A percentile compares a stretch with the other conserved stretches of the same genome.
phyloP scores from a whole-genome alignment of 2,113 vertebrate genomes.

The Sakesphorus luctuosus region DNA sequence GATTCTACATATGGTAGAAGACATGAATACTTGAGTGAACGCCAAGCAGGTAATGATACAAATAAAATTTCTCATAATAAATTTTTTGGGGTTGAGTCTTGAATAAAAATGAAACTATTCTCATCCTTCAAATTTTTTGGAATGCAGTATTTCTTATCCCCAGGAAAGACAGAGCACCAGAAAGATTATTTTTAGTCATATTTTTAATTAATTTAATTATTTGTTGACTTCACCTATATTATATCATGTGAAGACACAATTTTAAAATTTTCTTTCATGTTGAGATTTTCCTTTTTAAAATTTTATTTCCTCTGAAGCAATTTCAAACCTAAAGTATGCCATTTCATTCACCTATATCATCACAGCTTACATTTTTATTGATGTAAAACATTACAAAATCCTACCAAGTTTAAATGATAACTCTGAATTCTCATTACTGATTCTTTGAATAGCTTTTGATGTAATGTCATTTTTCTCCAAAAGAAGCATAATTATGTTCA shows the following conservation, averaged over 20 bases:
- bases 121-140: background rate
- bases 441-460: background rate
- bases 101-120: background rate
- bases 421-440: background rate
- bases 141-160: background rate
- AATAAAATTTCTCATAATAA: background rate
- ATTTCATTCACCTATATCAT: background rate
- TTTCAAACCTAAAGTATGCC: background rate
- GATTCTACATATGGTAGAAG: background rate
- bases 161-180: background rate
- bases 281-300: background rate
- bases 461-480: background rate
- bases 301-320: background rate
- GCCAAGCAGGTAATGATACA: background rate
- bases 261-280: background rate
- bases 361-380: background rate
- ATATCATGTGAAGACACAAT: background rate
- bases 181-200: background rate
- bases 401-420: background rate
- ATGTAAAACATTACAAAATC: background rate
- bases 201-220: background rate
- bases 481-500: background rate
- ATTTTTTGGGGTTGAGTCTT: background rate
- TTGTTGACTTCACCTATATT: background rate
- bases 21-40: background rate